Evolutionary conservation across 2,797 vertebrate genomes (phyloP).

Genomic region (Microctenopoma stevenorrisi): DNA sequence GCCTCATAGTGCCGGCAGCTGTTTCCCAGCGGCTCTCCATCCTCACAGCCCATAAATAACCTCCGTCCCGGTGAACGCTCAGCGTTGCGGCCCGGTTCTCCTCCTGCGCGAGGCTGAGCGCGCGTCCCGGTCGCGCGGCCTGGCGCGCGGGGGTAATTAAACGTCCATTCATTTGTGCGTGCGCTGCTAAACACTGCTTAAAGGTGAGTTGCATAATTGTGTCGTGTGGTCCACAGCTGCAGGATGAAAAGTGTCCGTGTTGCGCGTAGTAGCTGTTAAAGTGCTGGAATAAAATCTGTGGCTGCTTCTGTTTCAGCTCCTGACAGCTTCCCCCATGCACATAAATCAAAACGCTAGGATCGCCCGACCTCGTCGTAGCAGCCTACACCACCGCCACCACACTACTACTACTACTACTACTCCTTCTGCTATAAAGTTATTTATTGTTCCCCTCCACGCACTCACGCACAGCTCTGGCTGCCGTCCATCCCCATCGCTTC

Average conservation of each 20-base stretch:
- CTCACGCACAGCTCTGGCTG: conserved; percentile 79
- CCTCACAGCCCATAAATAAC: conserved; percentile 55
- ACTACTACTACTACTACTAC: conserved; percentile 13
- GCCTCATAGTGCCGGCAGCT: conserved; percentile 39
- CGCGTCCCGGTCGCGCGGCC: neutral
- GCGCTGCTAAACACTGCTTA: neutral
- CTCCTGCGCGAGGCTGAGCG: conserved; percentile 31
- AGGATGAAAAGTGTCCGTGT: conserved; percentile 59
- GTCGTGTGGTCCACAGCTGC: conserved; percentile 9
- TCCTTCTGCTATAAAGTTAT: conserved; percentile 80
- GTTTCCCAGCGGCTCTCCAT: conserved; percentile 38
- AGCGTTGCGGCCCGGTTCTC: conserved; percentile 28
- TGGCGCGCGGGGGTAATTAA: neutral
- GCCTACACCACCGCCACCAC: conserved; percentile 54
- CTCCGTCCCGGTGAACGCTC: conserved; percentile 11
- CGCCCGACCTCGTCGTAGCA: conserved; percentile 80
- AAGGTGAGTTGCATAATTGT: neutral
- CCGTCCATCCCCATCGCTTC: conserved; percentile 73
- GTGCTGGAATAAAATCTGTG: conserved; percentile 84
- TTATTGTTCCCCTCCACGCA: conserved; percentile 76
- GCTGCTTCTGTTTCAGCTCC: conserved; percentile 74
- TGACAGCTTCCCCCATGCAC: conserved; percentile 86
- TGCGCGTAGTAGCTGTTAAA: conserved; percentile 78
- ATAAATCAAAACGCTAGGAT: conserved; percentile 86
- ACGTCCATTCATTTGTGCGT: conserved; percentile 6